Evolutionary conservation across 2,797 vertebrate species (phyloP), one percentile per base, ranked within the genome.

Genomic region (Poecilia wingei): DNA sequence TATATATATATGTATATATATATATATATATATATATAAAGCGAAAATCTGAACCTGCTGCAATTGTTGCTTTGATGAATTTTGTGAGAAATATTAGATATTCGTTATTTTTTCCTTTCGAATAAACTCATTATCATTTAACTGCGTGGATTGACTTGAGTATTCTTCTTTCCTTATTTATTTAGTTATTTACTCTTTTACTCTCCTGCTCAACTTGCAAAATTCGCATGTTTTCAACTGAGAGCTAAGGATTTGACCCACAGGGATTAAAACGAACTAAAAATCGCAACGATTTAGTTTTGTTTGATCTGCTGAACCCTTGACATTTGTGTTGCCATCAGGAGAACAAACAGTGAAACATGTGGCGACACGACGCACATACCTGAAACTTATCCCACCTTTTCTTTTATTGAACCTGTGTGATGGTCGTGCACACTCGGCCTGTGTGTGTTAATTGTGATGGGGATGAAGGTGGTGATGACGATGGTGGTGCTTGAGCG

Each of bases 401-500:
- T 78, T 77, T 2, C 46, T 84, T 87, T 66, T 84, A 84, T 88
- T 31, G 89, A 22, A 51, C 51, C 39, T 49, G 51, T 41, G 46
- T 36, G 36, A 64, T 74, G 39, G 79, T 41, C 76, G 82, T 78
- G 74, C 78, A 53, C 53, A 53, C 53, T 75, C 82, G 79, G 76
- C 86, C 77, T 33, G 69, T 28, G 49, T 78, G 72, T 47, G 78
- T 79, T 83, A 76, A 72, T 33, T 16, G 13, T 7, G 59, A 33
- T 28, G 77, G 28, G 71, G 86, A 39, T 76, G 84, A 75, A 25
- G 90, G 47, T 72, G 83, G 33, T 69, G 86, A 72, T 66, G 85
- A 43, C 76, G 78, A 4, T 74, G 83, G n/a, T 76, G 85, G 61
- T 77, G 74, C 78, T 68, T 41, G 85, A 80, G 84, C 77, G 82